phyloP scores from a whole-genome alignment of 2,888 invertebrate species.

The Hartigia nigra region DNA sequence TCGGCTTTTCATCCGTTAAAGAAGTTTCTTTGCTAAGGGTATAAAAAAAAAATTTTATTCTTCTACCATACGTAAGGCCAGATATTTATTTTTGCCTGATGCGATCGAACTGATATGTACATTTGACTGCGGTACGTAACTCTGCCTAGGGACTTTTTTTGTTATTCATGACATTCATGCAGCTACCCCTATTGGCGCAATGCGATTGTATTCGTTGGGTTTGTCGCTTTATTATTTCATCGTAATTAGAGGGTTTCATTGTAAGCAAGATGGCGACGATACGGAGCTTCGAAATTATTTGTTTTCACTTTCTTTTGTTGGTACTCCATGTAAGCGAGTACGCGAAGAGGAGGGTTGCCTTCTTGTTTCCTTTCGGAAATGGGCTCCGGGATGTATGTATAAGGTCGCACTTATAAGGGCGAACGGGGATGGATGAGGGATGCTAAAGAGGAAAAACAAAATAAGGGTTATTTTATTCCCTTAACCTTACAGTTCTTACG shows the following conservation, averaged over 20 bases:
- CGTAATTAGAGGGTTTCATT: neutral
- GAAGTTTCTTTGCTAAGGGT: neutral
- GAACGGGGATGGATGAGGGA: neutral
- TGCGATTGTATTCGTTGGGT: neutral
- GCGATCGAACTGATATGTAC: neutral
- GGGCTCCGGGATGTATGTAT: neutral
- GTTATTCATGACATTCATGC: neutral
- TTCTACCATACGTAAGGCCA: neutral
- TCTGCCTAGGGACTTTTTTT: neutral
- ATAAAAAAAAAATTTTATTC: neutral
- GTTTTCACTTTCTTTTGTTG: neutral
- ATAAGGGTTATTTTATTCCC: neutral
- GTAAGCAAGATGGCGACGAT: neutral
- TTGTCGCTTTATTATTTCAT: neutral
- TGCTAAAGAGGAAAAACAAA: neutral
- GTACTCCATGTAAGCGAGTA: neutral
- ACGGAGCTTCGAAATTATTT: neutral
- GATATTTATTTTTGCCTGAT: neutral
- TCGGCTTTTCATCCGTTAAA: neutral
- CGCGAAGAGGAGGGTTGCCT: neutral
- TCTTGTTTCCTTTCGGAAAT: neutral
- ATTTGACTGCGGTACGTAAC: neutral
- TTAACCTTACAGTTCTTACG: neutral
- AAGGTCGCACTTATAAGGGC: neutral
- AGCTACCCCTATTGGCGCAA: neutral